A percentile compares a stretch with the other conserved stretches of the same genome.
These are phyloP conservation scores for Paedocypris micromegethes DNA, from an alignment of 2,797 vertebrate genomes.

Conservation along the genomic window DNA sequence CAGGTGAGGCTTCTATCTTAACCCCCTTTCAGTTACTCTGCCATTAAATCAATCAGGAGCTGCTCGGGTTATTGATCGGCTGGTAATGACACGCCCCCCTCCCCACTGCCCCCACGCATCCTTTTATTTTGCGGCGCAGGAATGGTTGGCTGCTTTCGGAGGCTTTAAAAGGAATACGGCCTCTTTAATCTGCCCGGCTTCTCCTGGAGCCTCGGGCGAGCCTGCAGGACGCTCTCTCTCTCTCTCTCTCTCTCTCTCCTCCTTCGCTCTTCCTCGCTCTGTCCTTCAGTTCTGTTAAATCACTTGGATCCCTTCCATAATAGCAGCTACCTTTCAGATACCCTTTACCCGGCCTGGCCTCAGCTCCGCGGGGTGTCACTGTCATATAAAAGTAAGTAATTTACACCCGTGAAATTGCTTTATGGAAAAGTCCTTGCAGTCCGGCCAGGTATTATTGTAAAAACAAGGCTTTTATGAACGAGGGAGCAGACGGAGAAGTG, in stretches of 20 bases:
- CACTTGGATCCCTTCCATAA: slow-evolving; percentile 62
- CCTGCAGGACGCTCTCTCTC: slow-evolving; percentile 69
- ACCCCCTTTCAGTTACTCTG: slow-evolving; percentile 59
- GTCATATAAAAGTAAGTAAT: slow-evolving; percentile 62
- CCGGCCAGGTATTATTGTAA: slow-evolving; percentile 59
- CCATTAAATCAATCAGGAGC: slow-evolving; percentile 60
- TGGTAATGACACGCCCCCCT: slow-evolving; percentile 55
- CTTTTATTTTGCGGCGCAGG: slow-evolving; percentile 41
- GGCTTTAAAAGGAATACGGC: slow-evolving; percentile 90
- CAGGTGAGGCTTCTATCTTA: slow-evolving; percentile 59
- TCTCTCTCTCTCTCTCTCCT: slow-evolving; percentile 33
- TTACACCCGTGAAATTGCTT: slow-evolving; percentile 62
- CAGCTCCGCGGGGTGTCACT: slow-evolving; percentile 51
- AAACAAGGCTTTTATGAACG: slow-evolving; percentile 59
- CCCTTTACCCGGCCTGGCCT: slow-evolving; percentile 58
- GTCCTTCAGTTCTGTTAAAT: slow-evolving; percentile 62
- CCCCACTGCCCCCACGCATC: slow-evolving; percentile 1
- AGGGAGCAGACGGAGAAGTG: slow-evolving; percentile 44
- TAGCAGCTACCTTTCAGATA: slow-evolving; percentile 62
- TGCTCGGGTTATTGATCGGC: slow-evolving; percentile 57
- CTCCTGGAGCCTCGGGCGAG: slow-evolving; percentile 83
- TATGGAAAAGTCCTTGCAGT: slow-evolving; percentile 60
- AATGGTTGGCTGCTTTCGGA: slow-evolving; percentile 59
- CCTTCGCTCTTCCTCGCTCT: slow-evolving; percentile 39
- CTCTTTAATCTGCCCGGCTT: slow-evolving; percentile 86